Conservation (phyloP, 1,140 invertebrate species). For the Plodia interpunctella region DNA sequence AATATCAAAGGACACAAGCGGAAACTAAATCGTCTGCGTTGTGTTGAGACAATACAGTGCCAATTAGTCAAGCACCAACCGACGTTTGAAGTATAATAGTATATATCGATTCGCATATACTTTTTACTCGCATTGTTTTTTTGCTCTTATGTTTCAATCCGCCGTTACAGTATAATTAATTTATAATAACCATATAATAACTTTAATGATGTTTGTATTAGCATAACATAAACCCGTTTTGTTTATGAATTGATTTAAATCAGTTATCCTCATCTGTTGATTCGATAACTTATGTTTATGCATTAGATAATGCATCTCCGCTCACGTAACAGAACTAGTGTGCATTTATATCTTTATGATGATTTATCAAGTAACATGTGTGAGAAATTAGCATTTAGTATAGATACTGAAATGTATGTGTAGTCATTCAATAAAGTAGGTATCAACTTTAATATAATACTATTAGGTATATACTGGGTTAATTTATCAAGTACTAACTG, state of each 20-base stretch:
- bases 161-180: neutral
- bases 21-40: constrained; percentile 13
- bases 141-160: neutral
- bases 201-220: neutral
- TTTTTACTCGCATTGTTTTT: constrained; percentile 5
- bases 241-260: neutral
- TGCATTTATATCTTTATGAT: neutral
- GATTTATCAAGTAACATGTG: neutral
- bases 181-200: neutral
- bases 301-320: constrained; percentile 1
- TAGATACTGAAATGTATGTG: neutral
- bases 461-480: neutral
- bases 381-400: neutral
- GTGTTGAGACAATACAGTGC: constrained; percentile 21
- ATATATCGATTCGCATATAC: neutral
- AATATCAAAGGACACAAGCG: neutral
- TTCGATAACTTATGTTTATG: neutral
- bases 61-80: constrained; percentile 21
- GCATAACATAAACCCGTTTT: too few species aligned
- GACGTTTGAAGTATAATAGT: constrained; percentile 4
- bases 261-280: neutral
- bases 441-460: neutral
- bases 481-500: neutral
- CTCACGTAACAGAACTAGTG: neutral
- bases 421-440: neutral